Conservation (phyloP, 2,113 vertebrate genomes). For the Poecilia latipinna region DNA sequence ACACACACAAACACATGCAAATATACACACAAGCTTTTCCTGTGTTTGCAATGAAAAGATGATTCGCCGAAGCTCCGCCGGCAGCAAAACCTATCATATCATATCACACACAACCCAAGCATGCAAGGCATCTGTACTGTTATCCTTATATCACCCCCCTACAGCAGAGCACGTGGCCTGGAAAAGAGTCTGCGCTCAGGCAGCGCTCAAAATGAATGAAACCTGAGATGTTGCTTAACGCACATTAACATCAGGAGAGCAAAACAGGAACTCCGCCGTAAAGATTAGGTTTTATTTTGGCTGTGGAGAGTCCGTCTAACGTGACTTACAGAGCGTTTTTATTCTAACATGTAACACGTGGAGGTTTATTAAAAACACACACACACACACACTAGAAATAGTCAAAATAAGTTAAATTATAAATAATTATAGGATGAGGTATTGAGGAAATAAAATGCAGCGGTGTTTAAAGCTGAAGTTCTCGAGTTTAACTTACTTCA, state of each 20-base stretch:
- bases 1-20: slow-evolving; percentile 18
- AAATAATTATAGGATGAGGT: not conserved
- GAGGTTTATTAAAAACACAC: no score
- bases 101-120: slow-evolving; percentile 76
- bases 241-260: not conserved
- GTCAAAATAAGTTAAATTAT: not conserved
- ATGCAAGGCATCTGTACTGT: slow-evolving; percentile 72
- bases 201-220: slow-evolving; percentile 24
- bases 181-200: slow-evolving; percentile 16
- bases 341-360: not conserved
- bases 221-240: slow-evolving; percentile 27
- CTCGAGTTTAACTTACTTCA: no score
- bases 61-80: slow-evolving; percentile 66
- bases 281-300: not conserved
- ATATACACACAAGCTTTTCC: slow-evolving; percentile 43
- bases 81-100: slow-evolving; percentile 76
- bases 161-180: slow-evolving; percentile 47
- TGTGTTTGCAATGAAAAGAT: slow-evolving; percentile 63
- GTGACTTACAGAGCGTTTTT: not conserved
- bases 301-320: not conserved
- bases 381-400: not conserved
- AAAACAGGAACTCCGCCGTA: not conserved
- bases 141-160: slow-evolving; percentile 73
- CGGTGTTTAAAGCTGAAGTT: not conserved
- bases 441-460: not conserved